Evolutionary conservation across 2,797 vertebrate species (phyloP).

Genomic region (Australoheros facetus): DNA sequence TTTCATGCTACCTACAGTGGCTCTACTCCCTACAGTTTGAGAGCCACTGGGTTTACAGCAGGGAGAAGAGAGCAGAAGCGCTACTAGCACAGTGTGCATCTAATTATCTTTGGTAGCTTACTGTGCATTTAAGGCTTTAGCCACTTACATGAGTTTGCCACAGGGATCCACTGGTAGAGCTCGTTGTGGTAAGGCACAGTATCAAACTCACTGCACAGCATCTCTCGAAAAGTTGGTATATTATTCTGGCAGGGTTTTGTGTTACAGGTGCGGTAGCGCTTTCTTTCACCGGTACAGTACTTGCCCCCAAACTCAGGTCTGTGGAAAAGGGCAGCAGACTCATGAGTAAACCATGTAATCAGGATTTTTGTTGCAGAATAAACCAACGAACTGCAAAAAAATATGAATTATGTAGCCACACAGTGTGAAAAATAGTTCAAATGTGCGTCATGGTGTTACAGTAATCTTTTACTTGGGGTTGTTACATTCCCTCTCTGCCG

Average conservation of each 20-base stretch:
- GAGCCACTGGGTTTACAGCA: too few species aligned
- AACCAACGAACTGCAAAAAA: not conserved
- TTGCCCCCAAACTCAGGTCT: constrained; percentile 96
- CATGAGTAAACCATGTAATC: not conserved
- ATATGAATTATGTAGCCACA: not conserved
- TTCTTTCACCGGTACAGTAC: constrained; percentile 95
- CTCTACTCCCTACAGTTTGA: too few species aligned
- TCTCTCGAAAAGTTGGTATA: constrained; percentile 89
- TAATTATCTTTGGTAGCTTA: not conserved
- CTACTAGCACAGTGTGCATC: too few species aligned
- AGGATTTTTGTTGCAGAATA: not conserved
- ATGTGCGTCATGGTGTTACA: not conserved
- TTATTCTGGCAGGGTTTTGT: constrained; percentile 82
- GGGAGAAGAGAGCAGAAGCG: too few species aligned
- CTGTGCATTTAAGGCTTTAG: not conserved
- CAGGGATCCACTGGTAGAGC: constrained; percentile 91
- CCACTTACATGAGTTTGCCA: constrained; percentile 84
- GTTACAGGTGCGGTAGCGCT: constrained; percentile 92
- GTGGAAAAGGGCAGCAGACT: constrained; percentile 9
- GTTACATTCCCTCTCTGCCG: constrained; percentile 90
- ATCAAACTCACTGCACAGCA: constrained; percentile 98
- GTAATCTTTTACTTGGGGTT: constrained; percentile 88
- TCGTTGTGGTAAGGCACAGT: constrained; percentile 93
- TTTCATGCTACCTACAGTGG: too few species aligned
- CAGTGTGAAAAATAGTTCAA: not conserved